phyloP scores from a whole-genome alignment of 2,888 invertebrate genomes.

The Odontothrips loti region DNA sequence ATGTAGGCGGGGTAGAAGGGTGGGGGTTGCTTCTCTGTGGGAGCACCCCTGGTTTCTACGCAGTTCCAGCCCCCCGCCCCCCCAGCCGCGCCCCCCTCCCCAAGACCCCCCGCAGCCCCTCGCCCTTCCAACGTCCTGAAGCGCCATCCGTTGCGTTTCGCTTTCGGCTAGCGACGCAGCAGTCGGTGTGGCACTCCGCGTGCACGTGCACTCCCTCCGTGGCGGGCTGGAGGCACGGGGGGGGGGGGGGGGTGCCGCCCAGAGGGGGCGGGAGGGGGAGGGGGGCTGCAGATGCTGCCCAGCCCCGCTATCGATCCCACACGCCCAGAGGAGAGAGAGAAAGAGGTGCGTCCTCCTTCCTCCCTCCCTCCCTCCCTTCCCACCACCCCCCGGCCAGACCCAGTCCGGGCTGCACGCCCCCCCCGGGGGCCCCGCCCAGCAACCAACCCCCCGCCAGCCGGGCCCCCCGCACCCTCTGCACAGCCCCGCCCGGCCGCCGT shows the following conservation, averaged over 20 bases:
- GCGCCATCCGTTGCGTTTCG: not conserved
- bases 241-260: not conserved
- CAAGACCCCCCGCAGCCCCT: too few relatives aligned
- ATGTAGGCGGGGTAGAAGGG: too few relatives aligned
- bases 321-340: not conserved
- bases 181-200: not conserved
- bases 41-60: too few relatives aligned
- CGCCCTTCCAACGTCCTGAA: too few relatives aligned
- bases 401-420: not conserved
- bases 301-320: not conserved
- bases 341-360: not conserved
- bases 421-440: not conserved
- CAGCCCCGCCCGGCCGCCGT: not conserved
- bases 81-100: too few relatives aligned
- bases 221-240: not conserved
- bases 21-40: too few relatives aligned
- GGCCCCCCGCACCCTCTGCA: not conserved
- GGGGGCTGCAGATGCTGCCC: conserved; percentile 6
- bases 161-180: not conserved
- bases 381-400: not conserved
- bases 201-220: not conserved
- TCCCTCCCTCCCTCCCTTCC: not conserved
- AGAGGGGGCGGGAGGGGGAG: not conserved
- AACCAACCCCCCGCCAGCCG: not conserved
- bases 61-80: too few relatives aligned